Evolutionary conservation across 2,888 invertebrate genomes (phyloP).

Genomic region (Axea sp.): DNA sequence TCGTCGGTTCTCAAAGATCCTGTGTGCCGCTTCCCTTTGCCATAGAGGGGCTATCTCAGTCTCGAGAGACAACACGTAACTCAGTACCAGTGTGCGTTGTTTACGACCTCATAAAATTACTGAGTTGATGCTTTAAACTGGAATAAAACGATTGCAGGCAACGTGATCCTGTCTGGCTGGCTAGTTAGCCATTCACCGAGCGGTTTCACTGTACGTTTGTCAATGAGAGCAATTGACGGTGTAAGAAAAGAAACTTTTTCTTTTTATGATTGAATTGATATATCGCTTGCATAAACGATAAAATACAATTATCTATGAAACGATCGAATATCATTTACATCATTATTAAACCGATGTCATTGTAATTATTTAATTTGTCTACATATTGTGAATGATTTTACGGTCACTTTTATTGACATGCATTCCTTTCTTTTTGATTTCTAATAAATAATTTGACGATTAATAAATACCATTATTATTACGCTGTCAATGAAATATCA

Average conservation of each 20-base stretch:
- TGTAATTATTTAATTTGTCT: too few relatives aligned
- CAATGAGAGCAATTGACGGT: constrained; percentile 58
- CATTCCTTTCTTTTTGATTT: too few relatives aligned
- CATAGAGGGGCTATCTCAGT: constrained; percentile 56
- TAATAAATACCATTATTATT: too few relatives aligned
- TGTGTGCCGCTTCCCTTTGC: constrained; percentile 60
- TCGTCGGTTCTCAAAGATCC: constrained; percentile 64
- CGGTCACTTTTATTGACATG: too few relatives aligned
- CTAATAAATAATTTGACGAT: too few relatives aligned
- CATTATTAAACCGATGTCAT: too few relatives aligned
- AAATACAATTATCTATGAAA: too few relatives aligned
- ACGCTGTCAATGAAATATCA: too few relatives aligned
- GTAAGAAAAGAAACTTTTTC: constrained; percentile 15
- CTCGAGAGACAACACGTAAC: constrained; percentile 75
- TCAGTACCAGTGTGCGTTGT: constrained; percentile 75
- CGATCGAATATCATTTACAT: too few relatives aligned
- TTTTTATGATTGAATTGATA: constrained; percentile 31
- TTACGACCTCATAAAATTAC: constrained; percentile 79
- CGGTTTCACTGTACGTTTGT: constrained; percentile 38
- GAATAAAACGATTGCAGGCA: constrained; percentile 74
- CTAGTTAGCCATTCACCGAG: constrained; percentile 60
- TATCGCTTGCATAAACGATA: too few relatives aligned
- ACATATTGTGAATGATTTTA: too few relatives aligned
- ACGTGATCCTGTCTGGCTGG: constrained; percentile 61
- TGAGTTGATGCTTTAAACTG: constrained; percentile 76